These are phyloP conservation scores for Neoascia interrupta DNA, from an alignment of 2,888 invertebrate genomes.

Conservation along the genomic window DNA sequence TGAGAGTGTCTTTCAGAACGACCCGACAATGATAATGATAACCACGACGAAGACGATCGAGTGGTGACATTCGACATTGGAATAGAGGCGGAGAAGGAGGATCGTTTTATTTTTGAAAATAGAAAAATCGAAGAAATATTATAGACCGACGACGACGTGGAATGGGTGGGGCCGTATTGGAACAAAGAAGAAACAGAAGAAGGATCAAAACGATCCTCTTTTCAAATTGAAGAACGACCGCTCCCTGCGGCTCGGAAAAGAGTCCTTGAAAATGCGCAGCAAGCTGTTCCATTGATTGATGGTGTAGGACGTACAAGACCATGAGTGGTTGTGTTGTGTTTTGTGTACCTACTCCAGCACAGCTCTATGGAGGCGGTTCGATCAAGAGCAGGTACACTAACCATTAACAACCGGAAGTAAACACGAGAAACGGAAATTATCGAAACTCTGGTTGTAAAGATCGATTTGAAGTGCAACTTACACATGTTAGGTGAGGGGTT, in stretches of 20 bases:
- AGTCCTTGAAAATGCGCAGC: background rate
- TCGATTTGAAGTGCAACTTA: conserved; percentile 23
- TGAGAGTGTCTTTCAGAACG: background rate
- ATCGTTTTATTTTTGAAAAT: background rate
- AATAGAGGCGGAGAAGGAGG: too few relatives aligned
- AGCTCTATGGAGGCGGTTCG: conserved; percentile 1
- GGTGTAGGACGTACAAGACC: background rate
- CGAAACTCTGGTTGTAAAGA: conserved; percentile 6
- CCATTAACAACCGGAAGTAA: conserved; percentile 18
- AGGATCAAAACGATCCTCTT: too few relatives aligned
- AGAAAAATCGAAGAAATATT: too few relatives aligned
- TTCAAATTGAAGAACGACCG: background rate
- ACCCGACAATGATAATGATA: background rate
- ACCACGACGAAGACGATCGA: background rate
- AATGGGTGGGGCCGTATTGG: background rate
- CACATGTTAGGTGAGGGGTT: conserved; percentile 14
- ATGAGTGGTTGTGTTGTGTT: too few relatives aligned
- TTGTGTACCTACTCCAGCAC: conserved; percentile 6
- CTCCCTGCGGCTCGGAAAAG: background rate
- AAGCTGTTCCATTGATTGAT: background rate
- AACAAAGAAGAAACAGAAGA: background rate
- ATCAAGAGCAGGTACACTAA: conserved; percentile 5
- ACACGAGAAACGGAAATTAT: conserved; percentile 20
- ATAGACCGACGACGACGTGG: background rate
- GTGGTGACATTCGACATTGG: background rate